These are phyloP conservation scores for Chrysomela aeneicollis DNA, from an alignment of 2,888 invertebrate species.

Conservation along the genomic window DNA sequence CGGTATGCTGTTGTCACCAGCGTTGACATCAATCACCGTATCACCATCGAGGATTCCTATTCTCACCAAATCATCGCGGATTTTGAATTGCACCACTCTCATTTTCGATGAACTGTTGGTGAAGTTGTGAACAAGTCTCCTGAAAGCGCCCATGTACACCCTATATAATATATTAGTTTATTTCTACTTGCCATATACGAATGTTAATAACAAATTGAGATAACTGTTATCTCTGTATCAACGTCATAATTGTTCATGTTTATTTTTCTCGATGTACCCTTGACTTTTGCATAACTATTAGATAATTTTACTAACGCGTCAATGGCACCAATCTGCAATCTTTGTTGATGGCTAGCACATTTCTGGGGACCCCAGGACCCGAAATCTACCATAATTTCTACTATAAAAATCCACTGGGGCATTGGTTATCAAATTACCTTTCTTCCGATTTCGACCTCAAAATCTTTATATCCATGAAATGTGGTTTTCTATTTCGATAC, in stretches of 20 bases:
- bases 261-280: not conserved
- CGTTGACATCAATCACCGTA: slow-evolving; percentile 46
- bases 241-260: not conserved
- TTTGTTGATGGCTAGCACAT: too few relatives aligned
- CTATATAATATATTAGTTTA: not conserved
- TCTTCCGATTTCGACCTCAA: too few relatives aligned
- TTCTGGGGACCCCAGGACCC: too few relatives aligned
- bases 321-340: too few relatives aligned
- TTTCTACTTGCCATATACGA: slow-evolving; percentile 43
- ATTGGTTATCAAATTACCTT: too few relatives aligned
- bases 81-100: slow-evolving; percentile 48
- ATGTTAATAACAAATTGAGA: not conserved
- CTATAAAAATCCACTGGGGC: too few relatives aligned
- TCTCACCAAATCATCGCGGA: slow-evolving; percentile 41
- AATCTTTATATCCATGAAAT: too few relatives aligned
- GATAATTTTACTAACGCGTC: too few relatives aligned
- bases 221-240: not conserved
- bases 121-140: slow-evolving; percentile 19
- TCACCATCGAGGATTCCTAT: slow-evolving; percentile 46
- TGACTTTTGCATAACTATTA: not conserved
- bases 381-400: too few relatives aligned
- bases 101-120: slow-evolving; percentile 33
- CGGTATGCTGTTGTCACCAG: slow-evolving; percentile 42
- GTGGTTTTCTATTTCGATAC: too few relatives aligned
- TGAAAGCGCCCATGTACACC: slow-evolving; percentile 16